Evolutionary conservation across 1,140 invertebrate genomes (phyloP).

Genomic region (Pseudomyrmex sp.): DNA sequence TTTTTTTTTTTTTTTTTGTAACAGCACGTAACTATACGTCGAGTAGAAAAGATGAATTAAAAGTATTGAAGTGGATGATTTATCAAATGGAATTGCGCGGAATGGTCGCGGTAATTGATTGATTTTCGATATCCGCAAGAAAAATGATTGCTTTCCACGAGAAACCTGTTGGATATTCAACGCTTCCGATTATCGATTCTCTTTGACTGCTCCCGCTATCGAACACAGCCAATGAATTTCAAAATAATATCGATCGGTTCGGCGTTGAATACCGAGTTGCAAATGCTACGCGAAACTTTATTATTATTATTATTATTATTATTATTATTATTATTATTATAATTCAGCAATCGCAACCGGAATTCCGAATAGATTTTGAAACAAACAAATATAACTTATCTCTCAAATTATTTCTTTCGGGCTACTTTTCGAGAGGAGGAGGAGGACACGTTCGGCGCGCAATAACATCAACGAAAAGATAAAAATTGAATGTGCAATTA

Average conservation of each 20-base stretch:
- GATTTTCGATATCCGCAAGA: conserved; percentile 58
- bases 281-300: background rate
- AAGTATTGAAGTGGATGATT: conserved; percentile 30
- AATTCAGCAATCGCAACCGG: too few relatives aligned
- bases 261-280: background rate
- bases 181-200: conserved; percentile 51
- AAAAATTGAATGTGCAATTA: conserved; percentile 62
- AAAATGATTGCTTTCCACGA: conserved; percentile 44
- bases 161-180: conserved; percentile 54
- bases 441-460: background rate
- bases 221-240: conserved; percentile 25
- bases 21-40: background rate
- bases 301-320: conserved; percentile 14
- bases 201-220: conserved; percentile 23
- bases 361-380: background rate
- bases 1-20: background rate
- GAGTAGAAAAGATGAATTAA: background rate
- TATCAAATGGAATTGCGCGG: conserved; percentile 42
- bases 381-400: background rate
- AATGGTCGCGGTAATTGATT: conserved; percentile 49
- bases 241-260: conserved; percentile 40
- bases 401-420: conserved; percentile 30
- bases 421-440: conserved; percentile 1
- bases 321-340: conserved; percentile 14
- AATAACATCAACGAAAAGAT: conserved; percentile 15